Evolutionary conservation across 2,888 invertebrate species (phyloP), one percentile per base, ranked within the genome.

Genomic region (Ochropacha duplaris): DNA sequence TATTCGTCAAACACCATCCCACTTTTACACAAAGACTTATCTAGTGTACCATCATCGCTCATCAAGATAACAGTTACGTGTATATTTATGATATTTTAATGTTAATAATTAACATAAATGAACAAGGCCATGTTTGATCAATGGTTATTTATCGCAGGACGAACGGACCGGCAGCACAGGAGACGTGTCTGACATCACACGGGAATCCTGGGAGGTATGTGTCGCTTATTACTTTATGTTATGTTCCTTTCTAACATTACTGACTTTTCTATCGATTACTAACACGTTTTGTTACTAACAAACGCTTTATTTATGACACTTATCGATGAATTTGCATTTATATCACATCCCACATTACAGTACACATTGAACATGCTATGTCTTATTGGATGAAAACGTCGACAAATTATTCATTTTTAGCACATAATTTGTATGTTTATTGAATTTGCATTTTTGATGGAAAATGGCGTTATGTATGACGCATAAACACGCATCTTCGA

Each of bases 121-220:
- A 19, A 44, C 1, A n/a, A n/a, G n/a, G 19, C 44, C 9, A 44
- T 44, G 44, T 19, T 44, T 19, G 16, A 19, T 19, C 16, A 44
- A 49, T 36, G 64, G 19, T 66, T 65, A 61, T 69, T 78, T 76
- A 66, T 83, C 74, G 52, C 72, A 94, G 89, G 94, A 92, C 67
- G 92, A 93, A 63, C 93, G 95, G 57, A 94, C 94, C 61, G 94
- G 94, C 69, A 95, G 95, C 79, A 94, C 95, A 60, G 96, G 95
- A 58, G 96, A 97, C 83, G 95, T 97, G 39, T 94, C 95, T 11
- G 97, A 97, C 78, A 93, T 97, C 66, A 97, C 97, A 57, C 95
- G 97, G 81, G 97, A 98, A 87, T 97, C 97, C 64, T 98, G 98
- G 98, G 98, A 98, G 97, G 98, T 98, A 91, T 95, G 96, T 94